Evolutionary conservation across 2,113 vertebrate species (phyloP), one percentile per base, ranked within the genome.

Genomic region (Odocoileus hemionus): DNA sequence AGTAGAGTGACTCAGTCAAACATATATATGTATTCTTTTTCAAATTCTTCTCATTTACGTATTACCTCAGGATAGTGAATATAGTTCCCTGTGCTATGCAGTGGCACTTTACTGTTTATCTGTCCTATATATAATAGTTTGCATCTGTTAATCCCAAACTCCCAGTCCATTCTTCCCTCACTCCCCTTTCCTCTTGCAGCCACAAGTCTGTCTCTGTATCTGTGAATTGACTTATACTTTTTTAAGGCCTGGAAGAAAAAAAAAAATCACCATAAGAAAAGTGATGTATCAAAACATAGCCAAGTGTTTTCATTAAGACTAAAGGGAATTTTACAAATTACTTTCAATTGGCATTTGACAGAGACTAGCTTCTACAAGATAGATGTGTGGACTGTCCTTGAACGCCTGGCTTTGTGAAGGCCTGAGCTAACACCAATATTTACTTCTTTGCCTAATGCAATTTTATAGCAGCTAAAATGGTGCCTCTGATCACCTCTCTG

Each of bases 231-330:
- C 78, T 30, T 79, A 21, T 67, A 78, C 23, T 26, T 97, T 96
- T 88, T 17, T 57, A 98, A 74, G 91, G 23, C 7, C 92, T 97
- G 50, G n/a, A 57, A 50, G 50, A 55, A 50, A 83, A 78, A 28
- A 58, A 58, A 33, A 43, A 67, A 94, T 14, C 82, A 89, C 91
- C 88, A 83, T 8, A n/a, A 96, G 84, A 91, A 96, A 95, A 97
- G 92, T 13, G 52, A 96, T 45, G 45, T 45, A 64, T 93, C 78
- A 91, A 86, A 96, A 98, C 96, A 61, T 74, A 96, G 39, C 60
- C 7, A 30, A 23, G 64, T n/a, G 7, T 3, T 80, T 39, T 33
- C 58, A 28, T 94, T 54, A 95, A 94, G 74, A 94, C 26, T 45
- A 79, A 95, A 97, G 91, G 30, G 33, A 5, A 28, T 47, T 90